Evolutionary conservation across 2,113 vertebrate genomes (phyloP).

Genomic region (Centropus bengalensis): DNA sequence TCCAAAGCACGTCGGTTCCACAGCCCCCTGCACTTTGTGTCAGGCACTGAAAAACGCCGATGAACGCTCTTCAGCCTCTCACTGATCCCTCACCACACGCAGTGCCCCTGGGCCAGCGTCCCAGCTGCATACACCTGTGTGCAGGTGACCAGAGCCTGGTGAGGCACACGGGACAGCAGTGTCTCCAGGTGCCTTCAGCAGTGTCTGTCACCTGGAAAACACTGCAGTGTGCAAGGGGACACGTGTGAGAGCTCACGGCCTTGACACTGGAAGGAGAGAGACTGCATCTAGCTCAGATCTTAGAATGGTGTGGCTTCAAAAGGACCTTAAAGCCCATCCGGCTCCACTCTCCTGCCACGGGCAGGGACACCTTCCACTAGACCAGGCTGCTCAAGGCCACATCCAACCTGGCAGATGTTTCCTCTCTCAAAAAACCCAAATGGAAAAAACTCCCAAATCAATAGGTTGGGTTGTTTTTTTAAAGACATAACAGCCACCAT

Average conservation of each 20-base stretch:
- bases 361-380: no score
- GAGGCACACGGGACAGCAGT: background rate
- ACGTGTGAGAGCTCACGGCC: background rate
- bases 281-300: background rate
- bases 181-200: background rate
- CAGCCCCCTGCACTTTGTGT: background rate
- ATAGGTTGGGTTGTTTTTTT: rapidly evolving
- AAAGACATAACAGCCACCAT: rapidly evolving
- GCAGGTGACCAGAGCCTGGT: background rate
- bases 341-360: no score
- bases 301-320: no score
- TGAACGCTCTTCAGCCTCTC: rapidly evolving
- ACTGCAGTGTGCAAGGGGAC: background rate
- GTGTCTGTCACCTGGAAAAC: background rate
- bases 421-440: background rate
- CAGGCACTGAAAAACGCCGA: background rate
- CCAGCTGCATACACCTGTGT: no score
- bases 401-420: background rate
- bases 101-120: no score
- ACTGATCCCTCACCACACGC: background rate
- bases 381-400: no score
- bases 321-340: no score
- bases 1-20: background rate
- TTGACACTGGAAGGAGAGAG: background rate
- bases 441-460: background rate